A percentile compares a stretch with the other conserved stretches of the same genome.
Evolutionary conservation across 2,113 vertebrate species (phyloP).

Genomic region (Peromyscus maniculatus): DNA sequence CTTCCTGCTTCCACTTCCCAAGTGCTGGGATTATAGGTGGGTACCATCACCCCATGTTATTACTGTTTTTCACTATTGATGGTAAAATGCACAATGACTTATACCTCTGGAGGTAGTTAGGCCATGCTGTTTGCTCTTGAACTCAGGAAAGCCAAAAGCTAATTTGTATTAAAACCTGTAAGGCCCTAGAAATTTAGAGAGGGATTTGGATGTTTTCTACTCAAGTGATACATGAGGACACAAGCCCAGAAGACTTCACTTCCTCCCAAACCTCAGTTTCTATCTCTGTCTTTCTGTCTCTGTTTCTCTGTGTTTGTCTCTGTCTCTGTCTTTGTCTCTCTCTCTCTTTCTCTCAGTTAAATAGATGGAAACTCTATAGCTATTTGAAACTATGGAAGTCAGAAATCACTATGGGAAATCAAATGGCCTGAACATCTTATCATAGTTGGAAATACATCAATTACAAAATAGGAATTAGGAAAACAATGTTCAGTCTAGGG

Average conservation of each 20-base stretch:
- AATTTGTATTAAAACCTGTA: background rate
- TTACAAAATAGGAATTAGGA: background rate
- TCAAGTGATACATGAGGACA: background rate
- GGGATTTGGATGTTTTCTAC: background rate
- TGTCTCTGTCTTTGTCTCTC: background rate
- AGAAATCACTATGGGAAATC: background rate
- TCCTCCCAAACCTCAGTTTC: background rate
- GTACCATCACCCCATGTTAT: background rate
- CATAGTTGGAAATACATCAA: background rate
- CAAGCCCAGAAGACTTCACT: background rate
- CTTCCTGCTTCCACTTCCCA: background rate
- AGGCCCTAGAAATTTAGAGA: background rate
- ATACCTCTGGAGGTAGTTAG: background rate
- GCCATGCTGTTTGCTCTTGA: background rate
- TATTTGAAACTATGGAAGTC: background rate
- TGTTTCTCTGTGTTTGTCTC: background rate
- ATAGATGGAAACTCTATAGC: slow-evolving; percentile 3
- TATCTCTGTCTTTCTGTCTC: background rate
- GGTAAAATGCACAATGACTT: slow-evolving; percentile 13
- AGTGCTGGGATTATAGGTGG: background rate
- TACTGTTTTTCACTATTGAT: background rate
- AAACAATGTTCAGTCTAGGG: background rate
- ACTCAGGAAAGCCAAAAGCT: slow-evolving; percentile 3
- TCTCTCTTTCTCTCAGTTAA: background rate
- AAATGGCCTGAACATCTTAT: background rate